Conservation (phyloP, 2,888 invertebrate species). For the Neria commutata region DNA sequence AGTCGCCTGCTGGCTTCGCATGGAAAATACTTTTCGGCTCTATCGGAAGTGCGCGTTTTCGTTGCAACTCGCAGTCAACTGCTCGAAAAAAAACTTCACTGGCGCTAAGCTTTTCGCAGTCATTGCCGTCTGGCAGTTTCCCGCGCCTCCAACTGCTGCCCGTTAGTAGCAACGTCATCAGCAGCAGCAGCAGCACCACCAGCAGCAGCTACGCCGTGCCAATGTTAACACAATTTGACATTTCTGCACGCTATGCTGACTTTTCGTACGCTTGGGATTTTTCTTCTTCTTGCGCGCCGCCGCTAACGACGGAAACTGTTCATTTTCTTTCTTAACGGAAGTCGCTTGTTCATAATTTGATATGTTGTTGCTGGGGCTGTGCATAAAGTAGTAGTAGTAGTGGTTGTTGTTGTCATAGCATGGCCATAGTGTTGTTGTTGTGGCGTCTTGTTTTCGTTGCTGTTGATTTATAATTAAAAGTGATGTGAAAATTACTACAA, state of each 20-base stretch:
- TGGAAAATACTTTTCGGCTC: constrained; percentile 16
- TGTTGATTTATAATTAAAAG: constrained; percentile 10
- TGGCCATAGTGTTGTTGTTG: neutral
- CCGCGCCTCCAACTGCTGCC: neutral
- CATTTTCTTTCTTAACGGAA: constrained; percentile 33
- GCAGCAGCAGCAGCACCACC: too few relatives aligned
- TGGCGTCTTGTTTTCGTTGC: neutral
- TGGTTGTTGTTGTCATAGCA: neutral
- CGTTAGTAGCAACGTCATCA: too few relatives aligned
- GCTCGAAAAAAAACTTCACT: neutral
- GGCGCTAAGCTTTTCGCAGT: constrained; percentile 5
- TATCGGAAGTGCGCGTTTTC: constrained; percentile 19
- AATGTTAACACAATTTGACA: constrained; percentile 14
- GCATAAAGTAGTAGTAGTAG: neutral
- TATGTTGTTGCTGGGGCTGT: too few relatives aligned
- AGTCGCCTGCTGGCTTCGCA: constrained; percentile 27
- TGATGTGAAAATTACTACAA: constrained; percentile 14
- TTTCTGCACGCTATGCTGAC: constrained; percentile 19
- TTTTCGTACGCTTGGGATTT: neutral
- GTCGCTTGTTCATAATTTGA: constrained; percentile 27
- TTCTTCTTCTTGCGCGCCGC: neutral
- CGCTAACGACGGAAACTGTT: constrained; percentile 31
- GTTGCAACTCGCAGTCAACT: constrained; percentile 6
- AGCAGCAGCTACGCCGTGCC: too few relatives aligned
- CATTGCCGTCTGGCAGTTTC: constrained; percentile 2